phyloP scores from a whole-genome alignment of 2,113 vertebrate genomes.

The Pomatorhinus ruficollis region DNA sequence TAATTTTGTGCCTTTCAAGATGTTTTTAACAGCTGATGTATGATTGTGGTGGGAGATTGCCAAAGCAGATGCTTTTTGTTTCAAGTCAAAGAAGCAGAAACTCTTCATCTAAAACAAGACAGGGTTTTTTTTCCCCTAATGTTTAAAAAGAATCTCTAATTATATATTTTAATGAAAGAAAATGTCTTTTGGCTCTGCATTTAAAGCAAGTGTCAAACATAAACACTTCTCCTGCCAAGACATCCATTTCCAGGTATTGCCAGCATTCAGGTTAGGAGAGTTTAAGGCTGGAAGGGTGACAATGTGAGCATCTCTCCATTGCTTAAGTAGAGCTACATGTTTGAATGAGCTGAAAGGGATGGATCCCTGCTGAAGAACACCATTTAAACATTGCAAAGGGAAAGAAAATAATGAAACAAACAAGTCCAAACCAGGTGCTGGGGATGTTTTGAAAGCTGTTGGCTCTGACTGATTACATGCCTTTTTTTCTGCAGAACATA shows the following conservation, averaged over 20 bases:
- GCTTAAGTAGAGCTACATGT: background rate
- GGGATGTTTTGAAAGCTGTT: background rate
- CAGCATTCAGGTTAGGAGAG: background rate
- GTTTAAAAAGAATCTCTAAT: background rate
- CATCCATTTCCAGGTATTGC: background rate
- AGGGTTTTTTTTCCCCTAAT: background rate
- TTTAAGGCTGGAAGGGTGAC: background rate
- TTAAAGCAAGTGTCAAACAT: background rate
- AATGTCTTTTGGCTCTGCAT: background rate
- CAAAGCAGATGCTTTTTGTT: background rate
- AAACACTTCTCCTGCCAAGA: background rate
- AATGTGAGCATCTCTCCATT: background rate
- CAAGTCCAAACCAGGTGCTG: background rate
- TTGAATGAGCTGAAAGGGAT: background rate
- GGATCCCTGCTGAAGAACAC: background rate
- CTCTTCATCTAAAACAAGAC: background rate
- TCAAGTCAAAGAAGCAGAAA: background rate
- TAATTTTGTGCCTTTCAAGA: constrained; percentile 1
- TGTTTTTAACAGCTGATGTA: constrained; percentile 16
- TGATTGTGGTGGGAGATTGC: background rate
- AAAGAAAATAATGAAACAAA: background rate
- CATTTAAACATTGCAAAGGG: background rate
- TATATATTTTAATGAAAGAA: constrained; percentile 20
- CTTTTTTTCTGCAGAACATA: background rate
- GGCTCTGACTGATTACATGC: background rate